Evolutionary conservation across 2,797 vertebrate genomes (phyloP).

Genomic region (Pachyuromys duprasi): DNA sequence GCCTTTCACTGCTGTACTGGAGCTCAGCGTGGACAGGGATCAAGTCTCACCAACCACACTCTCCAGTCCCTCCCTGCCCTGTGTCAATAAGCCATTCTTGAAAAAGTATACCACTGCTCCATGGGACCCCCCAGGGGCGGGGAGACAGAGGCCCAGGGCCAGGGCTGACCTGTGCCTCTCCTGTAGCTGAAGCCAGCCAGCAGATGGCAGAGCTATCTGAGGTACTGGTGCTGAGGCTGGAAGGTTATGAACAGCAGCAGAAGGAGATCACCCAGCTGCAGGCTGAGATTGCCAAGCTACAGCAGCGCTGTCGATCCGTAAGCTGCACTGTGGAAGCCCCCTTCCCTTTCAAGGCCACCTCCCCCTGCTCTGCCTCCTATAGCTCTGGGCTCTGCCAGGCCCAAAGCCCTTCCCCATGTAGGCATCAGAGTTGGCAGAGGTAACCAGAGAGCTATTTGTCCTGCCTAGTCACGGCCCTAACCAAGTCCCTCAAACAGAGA

Average conservation of each 20-base stretch:
- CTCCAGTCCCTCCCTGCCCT: not conserved
- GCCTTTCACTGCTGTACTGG: not conserved
- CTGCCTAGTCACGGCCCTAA: not conserved
- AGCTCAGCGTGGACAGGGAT: not conserved
- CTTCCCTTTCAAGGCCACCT: not conserved
- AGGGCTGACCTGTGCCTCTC: not conserved
- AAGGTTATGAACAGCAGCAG: conserved; percentile 91
- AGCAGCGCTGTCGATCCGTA: conserved; percentile 92
- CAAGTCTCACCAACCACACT: not conserved
- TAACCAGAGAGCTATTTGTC: not conserved
- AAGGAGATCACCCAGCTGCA: conserved; percentile 93
- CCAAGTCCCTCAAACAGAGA: not conserved
- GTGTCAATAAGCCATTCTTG: not conserved
- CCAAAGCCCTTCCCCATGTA: not conserved
- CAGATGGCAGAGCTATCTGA: conserved; percentile 92
- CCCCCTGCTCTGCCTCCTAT: not conserved
- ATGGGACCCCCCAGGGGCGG: not conserved
- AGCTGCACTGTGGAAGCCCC: conserved; percentile 45
- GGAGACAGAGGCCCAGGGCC: not conserved
- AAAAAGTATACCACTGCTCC: not conserved
- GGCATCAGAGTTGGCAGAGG: not conserved
- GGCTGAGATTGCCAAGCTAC: conserved; percentile 91
- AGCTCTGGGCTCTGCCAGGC: not conserved
- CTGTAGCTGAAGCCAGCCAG: conserved; percentile 91
- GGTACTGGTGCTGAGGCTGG: conserved; percentile 91